Conservation (phyloP, 1,140 invertebrate species). For the Scaptodrosophila lebanonensis region DNA sequence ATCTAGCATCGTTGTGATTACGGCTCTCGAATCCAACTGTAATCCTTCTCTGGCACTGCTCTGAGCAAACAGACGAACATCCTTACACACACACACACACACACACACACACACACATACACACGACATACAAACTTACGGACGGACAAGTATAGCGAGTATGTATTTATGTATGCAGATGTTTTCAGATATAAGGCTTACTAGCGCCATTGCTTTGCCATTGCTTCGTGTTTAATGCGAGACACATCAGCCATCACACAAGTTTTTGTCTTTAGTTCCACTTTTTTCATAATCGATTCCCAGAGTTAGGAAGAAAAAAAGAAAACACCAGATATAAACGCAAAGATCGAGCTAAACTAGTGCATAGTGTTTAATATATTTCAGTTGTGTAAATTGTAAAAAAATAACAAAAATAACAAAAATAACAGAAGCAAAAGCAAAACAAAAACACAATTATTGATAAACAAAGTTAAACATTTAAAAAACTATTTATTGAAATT, state of each 20-base stretch:
- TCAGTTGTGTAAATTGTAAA: constrained; percentile 75
- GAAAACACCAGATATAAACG: constrained; percentile 63
- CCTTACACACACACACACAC: too few relatives aligned
- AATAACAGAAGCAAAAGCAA: constrained; percentile 6
- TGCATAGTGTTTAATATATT: constrained; percentile 55
- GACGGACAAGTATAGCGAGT: not conserved
- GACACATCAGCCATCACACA: not conserved
- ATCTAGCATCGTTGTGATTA: too few relatives aligned
- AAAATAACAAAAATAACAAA: constrained; percentile 15
- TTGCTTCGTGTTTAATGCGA: constrained; percentile 5
- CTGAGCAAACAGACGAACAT: too few relatives aligned
- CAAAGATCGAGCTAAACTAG: constrained; percentile 72
- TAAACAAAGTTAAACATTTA: constrained; percentile 69
- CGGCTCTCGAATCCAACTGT: too few relatives aligned
- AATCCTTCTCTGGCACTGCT: too few relatives aligned
- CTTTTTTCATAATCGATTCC: not conserved
- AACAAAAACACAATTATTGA: constrained; percentile 39
- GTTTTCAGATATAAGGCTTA: not conserved
- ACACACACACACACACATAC: too few relatives aligned
- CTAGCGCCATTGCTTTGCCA: constrained; percentile 6
- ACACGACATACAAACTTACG: too few relatives aligned
- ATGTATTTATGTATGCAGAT: not conserved
- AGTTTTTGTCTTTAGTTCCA: not conserved
- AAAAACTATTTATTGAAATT: constrained; percentile 70
- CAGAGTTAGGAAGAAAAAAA: constrained; percentile 35